Conservation (phyloP, 2,888 invertebrate genomes). For the Globia sparganii region DNA sequence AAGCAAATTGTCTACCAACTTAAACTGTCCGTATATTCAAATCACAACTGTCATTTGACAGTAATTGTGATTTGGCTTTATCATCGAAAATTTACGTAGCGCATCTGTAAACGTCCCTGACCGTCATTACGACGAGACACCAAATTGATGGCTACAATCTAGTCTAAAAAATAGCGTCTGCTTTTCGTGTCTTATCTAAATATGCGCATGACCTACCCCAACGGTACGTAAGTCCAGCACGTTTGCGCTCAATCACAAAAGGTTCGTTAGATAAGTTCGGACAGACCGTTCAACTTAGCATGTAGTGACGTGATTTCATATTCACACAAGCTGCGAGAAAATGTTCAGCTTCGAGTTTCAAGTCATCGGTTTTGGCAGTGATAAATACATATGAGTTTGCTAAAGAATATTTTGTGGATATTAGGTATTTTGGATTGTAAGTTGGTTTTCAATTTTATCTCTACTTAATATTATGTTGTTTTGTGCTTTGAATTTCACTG, state of each 20-base stretch:
- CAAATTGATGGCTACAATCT: constrained; percentile 9
- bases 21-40: not conserved
- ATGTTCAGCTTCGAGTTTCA: constrained; percentile 41
- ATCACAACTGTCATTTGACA: not conserved
- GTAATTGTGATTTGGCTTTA: not conserved
- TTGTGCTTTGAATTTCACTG: not conserved
- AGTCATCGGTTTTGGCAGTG: constrained; percentile 42
- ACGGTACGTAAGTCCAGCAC: constrained; percentile 25
- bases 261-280: constrained; percentile 63
- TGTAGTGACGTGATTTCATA: constrained; percentile 54
- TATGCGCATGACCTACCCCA: constrained; percentile 33
- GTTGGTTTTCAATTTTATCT: constrained; percentile 1
- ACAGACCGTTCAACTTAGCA: constrained; percentile 45
- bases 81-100: not conserved
- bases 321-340: constrained; percentile 54
- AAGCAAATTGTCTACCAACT: not conserved
- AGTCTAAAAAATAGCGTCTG: constrained; percentile 4
- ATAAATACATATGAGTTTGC: constrained; percentile 31
- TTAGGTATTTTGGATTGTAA: not conserved
- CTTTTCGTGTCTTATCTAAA: constrained; percentile 34
- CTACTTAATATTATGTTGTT: not conserved
- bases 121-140: not conserved
- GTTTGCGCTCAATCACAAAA: constrained; percentile 54
- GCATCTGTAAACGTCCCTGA: not conserved
- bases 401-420: constrained; percentile 14